Percentiles rank a stretch among this genome's conserved stretches.
phyloP scores from a whole-genome alignment of 2,888 invertebrate species.

The Rhamnusium bicolor region DNA sequence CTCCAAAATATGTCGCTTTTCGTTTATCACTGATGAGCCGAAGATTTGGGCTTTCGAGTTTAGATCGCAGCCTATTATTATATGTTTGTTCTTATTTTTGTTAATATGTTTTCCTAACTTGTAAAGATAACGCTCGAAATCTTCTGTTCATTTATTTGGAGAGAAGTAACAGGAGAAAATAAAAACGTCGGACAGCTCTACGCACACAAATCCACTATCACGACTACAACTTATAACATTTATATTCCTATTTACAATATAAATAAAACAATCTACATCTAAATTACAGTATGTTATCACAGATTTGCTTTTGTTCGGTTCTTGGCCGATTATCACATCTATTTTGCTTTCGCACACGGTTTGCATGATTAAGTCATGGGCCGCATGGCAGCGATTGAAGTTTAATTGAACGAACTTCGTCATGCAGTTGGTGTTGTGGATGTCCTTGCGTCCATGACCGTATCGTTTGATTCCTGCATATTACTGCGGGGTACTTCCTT shows the following conservation, averaged over 20 bases:
- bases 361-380: too few relatives aligned
- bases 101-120: conserved; percentile 33
- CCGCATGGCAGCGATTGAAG: too few relatives aligned
- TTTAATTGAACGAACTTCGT: too few relatives aligned
- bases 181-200: conserved; percentile 5
- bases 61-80: background rate
- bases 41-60: too few relatives aligned
- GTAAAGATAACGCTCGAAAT: conserved; percentile 34
- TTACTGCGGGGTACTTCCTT: background rate
- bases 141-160: conserved; percentile 32
- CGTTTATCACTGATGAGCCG: too few relatives aligned
- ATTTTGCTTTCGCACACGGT: too few relatives aligned
- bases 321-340: too few relatives aligned
- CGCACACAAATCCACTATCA: background rate
- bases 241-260: background rate
- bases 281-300: conserved; percentile 6
- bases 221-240: background rate
- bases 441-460: background rate
- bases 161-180: conserved; percentile 41
- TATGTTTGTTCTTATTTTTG: background rate
- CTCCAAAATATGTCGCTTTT: too few relatives aligned
- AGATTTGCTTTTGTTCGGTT: background rate
- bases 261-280: conserved; percentile 15
- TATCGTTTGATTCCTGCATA: background rate
- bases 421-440: background rate